phyloP scores from a whole-genome alignment of 2,113 vertebrate genomes.

The Garra rufa region DNA sequence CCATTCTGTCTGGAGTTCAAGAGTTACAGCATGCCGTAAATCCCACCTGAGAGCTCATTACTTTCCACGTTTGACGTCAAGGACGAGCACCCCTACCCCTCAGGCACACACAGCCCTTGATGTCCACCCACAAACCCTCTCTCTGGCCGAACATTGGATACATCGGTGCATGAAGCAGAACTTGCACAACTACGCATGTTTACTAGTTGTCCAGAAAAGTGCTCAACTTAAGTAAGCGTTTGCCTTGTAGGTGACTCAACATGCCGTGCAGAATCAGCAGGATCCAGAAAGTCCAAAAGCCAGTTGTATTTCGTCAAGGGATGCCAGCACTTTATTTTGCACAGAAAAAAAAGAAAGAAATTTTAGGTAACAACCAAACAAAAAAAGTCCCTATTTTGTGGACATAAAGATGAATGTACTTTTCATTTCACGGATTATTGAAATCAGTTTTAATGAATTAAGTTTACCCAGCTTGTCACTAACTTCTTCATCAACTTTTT shows the following conservation, averaged over 20 bases:
- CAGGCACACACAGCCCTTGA: background rate
- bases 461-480: background rate
- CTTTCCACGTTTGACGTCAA: conserved; percentile 50
- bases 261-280: background rate
- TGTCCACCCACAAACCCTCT: background rate
- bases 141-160: background rate
- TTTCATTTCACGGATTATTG: background rate
- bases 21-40: conserved; percentile 51
- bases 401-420: background rate
- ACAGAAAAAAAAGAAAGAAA: no score
- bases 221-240: background rate
- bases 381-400: background rate
- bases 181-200: background rate
- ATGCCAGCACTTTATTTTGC: background rate
- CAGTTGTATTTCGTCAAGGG: background rate
- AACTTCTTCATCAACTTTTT: no score
- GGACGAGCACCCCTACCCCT: conserved; percentile 29
- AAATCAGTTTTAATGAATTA: background rate
- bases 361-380: no score
- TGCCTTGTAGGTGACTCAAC: background rate
- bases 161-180: background rate
- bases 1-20: conserved; percentile 48
- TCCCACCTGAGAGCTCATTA: conserved; percentile 50
- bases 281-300: background rate
- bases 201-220: background rate